A percentile compares a stretch with the other conserved stretches of the same genome.
Evolutionary conservation across 2,888 invertebrate genomes (phyloP).

Genomic region (Enchytraeus crypticus): DNA sequence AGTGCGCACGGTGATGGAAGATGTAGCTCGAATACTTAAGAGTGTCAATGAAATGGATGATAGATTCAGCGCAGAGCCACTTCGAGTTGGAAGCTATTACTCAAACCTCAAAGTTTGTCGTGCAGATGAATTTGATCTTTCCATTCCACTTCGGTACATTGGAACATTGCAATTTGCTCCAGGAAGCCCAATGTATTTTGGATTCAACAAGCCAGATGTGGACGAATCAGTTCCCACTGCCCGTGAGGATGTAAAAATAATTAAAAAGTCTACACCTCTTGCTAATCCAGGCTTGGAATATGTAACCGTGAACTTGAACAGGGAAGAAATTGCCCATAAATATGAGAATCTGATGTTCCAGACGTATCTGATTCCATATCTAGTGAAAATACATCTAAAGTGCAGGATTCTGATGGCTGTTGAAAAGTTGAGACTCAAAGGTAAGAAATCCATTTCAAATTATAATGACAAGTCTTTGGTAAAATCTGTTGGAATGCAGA

Average conservation of each 20-base stretch:
- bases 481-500: no score
- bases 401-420: neutral
- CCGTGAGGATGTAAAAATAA: neutral
- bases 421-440: neutral
- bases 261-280: neutral
- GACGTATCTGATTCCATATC: neutral
- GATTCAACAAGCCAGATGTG: conserved; percentile 2
- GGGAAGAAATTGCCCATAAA: neutral
- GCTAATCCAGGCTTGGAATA: neutral
- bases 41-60: neutral
- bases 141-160: neutral
- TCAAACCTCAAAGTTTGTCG: conserved; percentile 8
- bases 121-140: conserved; percentile 13
- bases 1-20: neutral
- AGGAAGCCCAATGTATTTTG: neutral
- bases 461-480: no score
- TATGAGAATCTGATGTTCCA: neutral
- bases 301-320: neutral
- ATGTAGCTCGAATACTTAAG: neutral
- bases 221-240: neutral
- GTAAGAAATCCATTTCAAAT: no score
- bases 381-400: neutral
- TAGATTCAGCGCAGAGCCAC: neutral
- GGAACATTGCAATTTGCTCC: neutral
- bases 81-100: conserved; percentile 11